Evolutionary conservation across 2,888 invertebrate species (phyloP).

Genomic region (Acleris literana): DNA sequence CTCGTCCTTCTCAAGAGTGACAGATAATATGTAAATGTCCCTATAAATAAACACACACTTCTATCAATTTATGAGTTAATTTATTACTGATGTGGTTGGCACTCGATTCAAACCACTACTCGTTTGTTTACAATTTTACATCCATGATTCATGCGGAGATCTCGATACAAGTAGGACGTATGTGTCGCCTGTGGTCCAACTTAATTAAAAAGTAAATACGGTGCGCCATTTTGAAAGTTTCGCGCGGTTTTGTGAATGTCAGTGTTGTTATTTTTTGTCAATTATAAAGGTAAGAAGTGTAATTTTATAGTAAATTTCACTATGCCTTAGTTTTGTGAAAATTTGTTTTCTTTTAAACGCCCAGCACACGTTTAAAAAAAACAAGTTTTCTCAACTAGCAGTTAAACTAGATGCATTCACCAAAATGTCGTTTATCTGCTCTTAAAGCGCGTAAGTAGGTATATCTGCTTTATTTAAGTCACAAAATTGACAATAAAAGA

Average conservation of each 20-base stretch:
- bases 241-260: slow-evolving; percentile 16
- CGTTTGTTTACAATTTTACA: slow-evolving; percentile 20
- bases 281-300: background rate
- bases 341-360: too few relatives aligned
- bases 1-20: background rate
- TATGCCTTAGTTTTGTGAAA: too few relatives aligned
- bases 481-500: too few relatives aligned
- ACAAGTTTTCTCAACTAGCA: too few relatives aligned
- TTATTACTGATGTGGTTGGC: background rate
- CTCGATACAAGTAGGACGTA: slow-evolving; percentile 18
- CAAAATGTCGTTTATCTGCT: too few relatives aligned
- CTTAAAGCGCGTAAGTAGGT: too few relatives aligned
- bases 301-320: too few relatives aligned
- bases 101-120: slow-evolving; percentile 12
- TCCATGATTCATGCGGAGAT: slow-evolving; percentile 14
- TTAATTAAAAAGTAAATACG: slow-evolving; percentile 24
- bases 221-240: slow-evolving; percentile 16
- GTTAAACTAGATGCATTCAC: too few relatives aligned
- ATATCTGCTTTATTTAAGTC: too few relatives aligned
- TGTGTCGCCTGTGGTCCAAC: slow-evolving; percentile 2
- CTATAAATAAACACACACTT: slow-evolving; percentile 17
- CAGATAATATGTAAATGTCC: slow-evolving; percentile 10
- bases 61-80: slow-evolving; percentile 21
- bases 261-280: background rate
- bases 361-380: too few relatives aligned